Evolutionary conservation across 2,113 vertebrate species (phyloP).

Genomic region (Cyanoderma ruficeps): DNA sequence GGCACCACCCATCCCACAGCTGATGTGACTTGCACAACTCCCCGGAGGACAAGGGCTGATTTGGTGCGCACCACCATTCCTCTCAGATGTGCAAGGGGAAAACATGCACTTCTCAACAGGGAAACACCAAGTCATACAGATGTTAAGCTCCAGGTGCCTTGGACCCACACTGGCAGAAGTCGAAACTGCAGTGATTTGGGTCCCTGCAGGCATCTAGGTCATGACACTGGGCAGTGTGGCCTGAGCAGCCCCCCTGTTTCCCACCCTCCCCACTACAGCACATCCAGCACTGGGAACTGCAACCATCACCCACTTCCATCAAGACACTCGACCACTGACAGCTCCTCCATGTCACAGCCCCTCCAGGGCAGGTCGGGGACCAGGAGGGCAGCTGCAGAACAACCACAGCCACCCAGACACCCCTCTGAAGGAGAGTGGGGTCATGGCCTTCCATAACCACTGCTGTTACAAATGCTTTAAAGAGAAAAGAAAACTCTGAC

Average conservation of each 20-base stretch:
- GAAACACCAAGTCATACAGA: neutral
- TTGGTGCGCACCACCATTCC: neutral
- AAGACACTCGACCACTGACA: neutral
- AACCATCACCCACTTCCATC: neutral
- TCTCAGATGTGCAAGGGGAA: neutral
- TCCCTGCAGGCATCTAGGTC: neutral
- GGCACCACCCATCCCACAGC: neutral
- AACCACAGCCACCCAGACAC: neutral
- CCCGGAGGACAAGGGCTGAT: neutral
- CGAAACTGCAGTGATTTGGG: neutral
- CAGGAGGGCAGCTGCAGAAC: neutral
- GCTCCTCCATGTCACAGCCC: neutral
- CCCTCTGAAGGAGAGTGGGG: neutral
- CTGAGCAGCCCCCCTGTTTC: neutral
- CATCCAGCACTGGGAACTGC: neutral
- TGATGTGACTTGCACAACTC: neutral
- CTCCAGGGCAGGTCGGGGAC: neutral
- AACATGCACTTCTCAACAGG: neutral
- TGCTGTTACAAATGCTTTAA: neutral
- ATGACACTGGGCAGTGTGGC: neutral
- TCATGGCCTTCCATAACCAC: neutral
- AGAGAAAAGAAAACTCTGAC: neutral
- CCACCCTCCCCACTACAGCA: rapidly evolving
- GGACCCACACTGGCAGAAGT: neutral
- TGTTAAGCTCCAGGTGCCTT: neutral